Conservation (phyloP, 64 coral and sea anemone species). For the Pocillopora verrucosa region DNA sequence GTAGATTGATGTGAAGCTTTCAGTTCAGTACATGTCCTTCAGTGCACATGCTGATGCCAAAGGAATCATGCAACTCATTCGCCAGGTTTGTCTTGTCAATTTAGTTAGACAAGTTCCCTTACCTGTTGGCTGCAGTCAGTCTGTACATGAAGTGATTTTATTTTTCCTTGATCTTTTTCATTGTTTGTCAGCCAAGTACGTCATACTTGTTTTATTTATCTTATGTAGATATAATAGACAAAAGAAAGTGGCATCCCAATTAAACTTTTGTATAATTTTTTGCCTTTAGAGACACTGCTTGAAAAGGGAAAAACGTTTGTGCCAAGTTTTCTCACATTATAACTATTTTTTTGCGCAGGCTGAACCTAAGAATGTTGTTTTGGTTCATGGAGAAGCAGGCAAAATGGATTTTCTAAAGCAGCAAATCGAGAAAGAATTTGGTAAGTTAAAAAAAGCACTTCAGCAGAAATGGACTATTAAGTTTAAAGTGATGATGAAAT, state of each 20-base stretch:
- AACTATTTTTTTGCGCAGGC: slow-evolving; percentile 18
- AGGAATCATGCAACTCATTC: slow-evolving; percentile 96
- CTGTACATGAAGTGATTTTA: too few species aligned
- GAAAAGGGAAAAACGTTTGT: too few species aligned
- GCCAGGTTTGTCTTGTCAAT: slow-evolving; percentile 55
- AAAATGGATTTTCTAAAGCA: slow-evolving; percentile 96
- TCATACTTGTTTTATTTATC: too few species aligned
- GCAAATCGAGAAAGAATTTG: slow-evolving; percentile 93
- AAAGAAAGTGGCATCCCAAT: too few species aligned
- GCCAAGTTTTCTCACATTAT: background rate
- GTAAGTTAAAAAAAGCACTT: slow-evolving; percentile 39
- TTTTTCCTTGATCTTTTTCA: too few species aligned
- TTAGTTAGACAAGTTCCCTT: background rate
- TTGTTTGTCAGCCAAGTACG: too few species aligned
- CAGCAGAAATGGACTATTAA: too few species aligned
- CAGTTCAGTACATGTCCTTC: slow-evolving; percentile 99
- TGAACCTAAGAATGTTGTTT: slow-evolving; percentile 78
- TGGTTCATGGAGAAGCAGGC: slow-evolving; percentile 79
- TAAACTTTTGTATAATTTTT: too few species aligned
- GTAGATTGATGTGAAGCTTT: slow-evolving; percentile 98
- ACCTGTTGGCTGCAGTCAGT: too few species aligned
- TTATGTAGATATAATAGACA: too few species aligned
- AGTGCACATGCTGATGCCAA: slow-evolving; percentile 99
- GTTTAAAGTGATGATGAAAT: too few species aligned
- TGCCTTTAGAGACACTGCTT: too few species aligned